These are phyloP conservation scores for Macrochelys suwanniensis DNA, from an alignment of 2,797 vertebrate genomes.

Conservation along the genomic window DNA sequence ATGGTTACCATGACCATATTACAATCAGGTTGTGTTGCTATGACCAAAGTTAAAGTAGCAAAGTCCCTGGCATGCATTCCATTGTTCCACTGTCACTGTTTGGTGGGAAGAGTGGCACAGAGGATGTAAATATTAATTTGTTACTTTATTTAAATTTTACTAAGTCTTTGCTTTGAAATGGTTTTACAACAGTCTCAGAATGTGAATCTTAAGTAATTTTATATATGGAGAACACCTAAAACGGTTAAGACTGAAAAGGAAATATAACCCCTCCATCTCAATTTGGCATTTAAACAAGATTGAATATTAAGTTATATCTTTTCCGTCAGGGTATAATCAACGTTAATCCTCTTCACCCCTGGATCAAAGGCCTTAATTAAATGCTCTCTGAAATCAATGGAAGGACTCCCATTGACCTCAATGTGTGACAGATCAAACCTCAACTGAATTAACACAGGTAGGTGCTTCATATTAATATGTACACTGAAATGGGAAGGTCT, in stretches of 20 bases:
- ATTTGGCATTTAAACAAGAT: too few species aligned
- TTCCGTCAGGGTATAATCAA: neutral
- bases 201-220: neutral
- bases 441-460: neutral
- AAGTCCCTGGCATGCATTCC: neutral
- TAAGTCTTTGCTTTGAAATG: neutral
- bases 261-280: neutral
- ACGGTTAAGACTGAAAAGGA: neutral
- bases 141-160: neutral
- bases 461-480: neutral
- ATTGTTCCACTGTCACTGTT: neutral
- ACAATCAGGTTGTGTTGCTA: neutral
- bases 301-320: neutral
- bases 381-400: neutral
- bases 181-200: neutral
- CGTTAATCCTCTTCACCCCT: neutral
- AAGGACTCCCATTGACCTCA: neutral
- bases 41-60: neutral
- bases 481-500: neutral
- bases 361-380: neutral
- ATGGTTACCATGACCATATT: neutral
- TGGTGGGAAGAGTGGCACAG: neutral
- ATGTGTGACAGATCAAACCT: neutral
- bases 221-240: neutral
- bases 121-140: neutral